A percentile compares a stretch with the other conserved stretches of the same genome.
Conservation (phyloP, 2,888 invertebrate genomes). For the Tenthredo notha region DNA sequence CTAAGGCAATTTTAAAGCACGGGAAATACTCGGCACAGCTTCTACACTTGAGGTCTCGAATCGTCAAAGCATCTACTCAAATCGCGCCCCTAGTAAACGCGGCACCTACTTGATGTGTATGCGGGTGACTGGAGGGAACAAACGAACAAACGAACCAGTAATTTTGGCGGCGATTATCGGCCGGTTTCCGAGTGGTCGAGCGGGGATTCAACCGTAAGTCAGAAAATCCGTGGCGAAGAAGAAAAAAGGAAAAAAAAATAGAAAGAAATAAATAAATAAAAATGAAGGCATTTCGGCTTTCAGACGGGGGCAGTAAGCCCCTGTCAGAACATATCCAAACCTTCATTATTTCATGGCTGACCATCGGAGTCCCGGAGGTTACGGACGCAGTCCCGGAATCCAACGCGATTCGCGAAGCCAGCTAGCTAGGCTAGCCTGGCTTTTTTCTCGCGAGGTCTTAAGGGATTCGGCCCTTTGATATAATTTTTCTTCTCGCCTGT, state of each 20-base stretch:
- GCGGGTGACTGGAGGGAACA: slow-evolving; percentile 31
- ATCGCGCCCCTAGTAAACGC: slow-evolving; percentile 3
- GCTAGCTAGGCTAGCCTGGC: background rate
- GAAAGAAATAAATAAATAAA: slow-evolving; percentile 52
- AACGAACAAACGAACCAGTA: slow-evolving; percentile 46
- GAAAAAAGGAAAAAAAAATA: slow-evolving; percentile 40
- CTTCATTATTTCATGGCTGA: slow-evolving; percentile 56
- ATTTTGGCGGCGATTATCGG: slow-evolving; percentile 45
- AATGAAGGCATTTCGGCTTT: slow-evolving; percentile 38
- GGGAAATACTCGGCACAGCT: slow-evolving; percentile 1
- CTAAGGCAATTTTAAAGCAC: slow-evolving; percentile 9
- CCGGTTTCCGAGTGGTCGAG: slow-evolving; percentile 24
- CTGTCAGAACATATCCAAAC: slow-evolving; percentile 62
- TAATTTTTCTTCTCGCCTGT: slow-evolving; percentile 70
- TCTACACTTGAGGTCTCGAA: slow-evolving; percentile 12
- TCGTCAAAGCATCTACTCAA: slow-evolving; percentile 27
- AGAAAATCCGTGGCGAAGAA: slow-evolving; percentile 40
- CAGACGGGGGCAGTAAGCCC: slow-evolving; percentile 58
- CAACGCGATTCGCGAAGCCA: background rate
- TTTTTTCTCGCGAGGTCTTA: slow-evolving; percentile 66
- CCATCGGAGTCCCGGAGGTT: slow-evolving; percentile 6
- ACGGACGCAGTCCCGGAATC: background rate
- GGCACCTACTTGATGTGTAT: slow-evolving; percentile 6
- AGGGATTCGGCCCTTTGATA: slow-evolving; percentile 68
- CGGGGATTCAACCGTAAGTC: slow-evolving; percentile 5